A percentile compares a stretch with the other conserved stretches of the same genome.
Evolutionary conservation across 2,797 vertebrate genomes (phyloP).

Genomic region (Gymnothorax reevesii): DNA sequence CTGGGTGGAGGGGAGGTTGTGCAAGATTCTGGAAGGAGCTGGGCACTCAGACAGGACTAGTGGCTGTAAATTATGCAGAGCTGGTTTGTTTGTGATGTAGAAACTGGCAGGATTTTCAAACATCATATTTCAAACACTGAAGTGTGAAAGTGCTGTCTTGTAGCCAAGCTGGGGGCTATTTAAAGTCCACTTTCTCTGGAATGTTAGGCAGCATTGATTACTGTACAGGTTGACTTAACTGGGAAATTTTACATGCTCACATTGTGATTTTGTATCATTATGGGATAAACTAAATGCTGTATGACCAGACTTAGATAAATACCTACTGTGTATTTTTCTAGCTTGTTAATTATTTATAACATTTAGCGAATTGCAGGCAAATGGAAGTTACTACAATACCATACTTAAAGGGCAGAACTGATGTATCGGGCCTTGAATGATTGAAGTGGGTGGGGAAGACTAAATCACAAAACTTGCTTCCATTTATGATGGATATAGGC

Average conservation of each 20-base stretch:
- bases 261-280: not conserved
- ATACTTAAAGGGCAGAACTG: conserved; percentile 50
- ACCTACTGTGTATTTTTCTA: conserved; percentile 52
- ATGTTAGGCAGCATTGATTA: too few species aligned
- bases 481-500: conserved; percentile 41
- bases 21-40: too few species aligned
- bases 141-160: too few species aligned
- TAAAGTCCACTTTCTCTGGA: too few species aligned
- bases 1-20: too few species aligned
- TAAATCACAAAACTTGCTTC: conserved; percentile 43
- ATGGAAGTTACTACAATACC: conserved; percentile 62
- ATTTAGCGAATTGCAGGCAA: conserved; percentile 68
- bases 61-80: too few species aligned
- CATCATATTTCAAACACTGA: too few species aligned
- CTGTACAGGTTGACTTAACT: too few species aligned
- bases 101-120: too few species aligned
- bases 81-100: too few species aligned
- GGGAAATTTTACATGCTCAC: not conserved
- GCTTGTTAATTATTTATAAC: conserved; percentile 72
- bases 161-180: too few species aligned
- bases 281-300: not conserved
- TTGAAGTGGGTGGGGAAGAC: conserved; percentile 16
- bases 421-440: conserved; percentile 52
- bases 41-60: too few species aligned
- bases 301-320: not conserved